Conservation (phyloP, 2,888 invertebrate species). For the Drosophila meridionalis region DNA sequence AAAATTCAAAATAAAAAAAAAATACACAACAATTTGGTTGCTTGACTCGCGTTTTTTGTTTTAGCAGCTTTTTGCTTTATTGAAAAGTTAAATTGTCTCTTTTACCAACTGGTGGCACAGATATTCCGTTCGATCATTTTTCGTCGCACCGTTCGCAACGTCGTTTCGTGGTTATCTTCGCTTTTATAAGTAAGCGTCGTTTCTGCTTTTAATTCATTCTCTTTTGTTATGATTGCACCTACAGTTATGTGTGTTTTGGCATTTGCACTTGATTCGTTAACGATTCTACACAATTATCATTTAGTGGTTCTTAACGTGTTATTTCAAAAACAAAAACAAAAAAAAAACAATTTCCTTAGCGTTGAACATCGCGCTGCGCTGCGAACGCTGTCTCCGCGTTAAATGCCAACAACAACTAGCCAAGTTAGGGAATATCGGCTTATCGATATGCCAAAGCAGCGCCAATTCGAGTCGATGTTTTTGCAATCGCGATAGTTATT, state of each 20-base stretch:
- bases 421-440: not conserved
- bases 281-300: slow-evolving; percentile 39
- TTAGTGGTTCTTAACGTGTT: slow-evolving; percentile 51
- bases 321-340: slow-evolving; percentile 57
- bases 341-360: slow-evolving; percentile 43
- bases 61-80: slow-evolving; percentile 32
- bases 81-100: slow-evolving; percentile 43
- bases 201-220: slow-evolving; percentile 33
- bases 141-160: slow-evolving; percentile 45
- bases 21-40: slow-evolving; percentile 28
- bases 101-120: slow-evolving; percentile 50
- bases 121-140: slow-evolving; percentile 59
- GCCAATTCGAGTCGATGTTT: slow-evolving; percentile 4
- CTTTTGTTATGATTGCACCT: slow-evolving; percentile 33
- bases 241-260: slow-evolving; percentile 27
- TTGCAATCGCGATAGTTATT: not conserved
- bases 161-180: slow-evolving; percentile 61
- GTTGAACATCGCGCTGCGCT: slow-evolving; percentile 54
- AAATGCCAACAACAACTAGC: slow-evolving; percentile 56
- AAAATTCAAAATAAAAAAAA: slow-evolving; percentile 8
- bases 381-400: slow-evolving; percentile 53
- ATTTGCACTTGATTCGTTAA: slow-evolving; percentile 46
- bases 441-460: slow-evolving; percentile 19
- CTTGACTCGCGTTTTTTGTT: slow-evolving; percentile 38
- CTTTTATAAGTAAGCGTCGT: slow-evolving; percentile 49